Conservation (phyloP, 2,888 invertebrate species). For the Papilio elwesi region DNA sequence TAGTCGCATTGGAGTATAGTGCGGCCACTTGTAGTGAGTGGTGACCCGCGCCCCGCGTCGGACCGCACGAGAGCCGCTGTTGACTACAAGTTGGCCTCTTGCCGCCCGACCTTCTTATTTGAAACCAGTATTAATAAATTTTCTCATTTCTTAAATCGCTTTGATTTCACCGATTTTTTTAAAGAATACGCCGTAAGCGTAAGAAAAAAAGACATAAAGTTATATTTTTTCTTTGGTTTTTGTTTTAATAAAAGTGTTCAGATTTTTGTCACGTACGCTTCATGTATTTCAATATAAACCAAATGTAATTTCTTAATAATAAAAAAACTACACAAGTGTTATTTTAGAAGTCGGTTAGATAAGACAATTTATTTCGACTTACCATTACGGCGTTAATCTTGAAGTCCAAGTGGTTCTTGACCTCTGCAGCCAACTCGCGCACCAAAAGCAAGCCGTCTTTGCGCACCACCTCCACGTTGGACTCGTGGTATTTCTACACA, state of each 20-base stretch:
- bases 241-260: too few species aligned
- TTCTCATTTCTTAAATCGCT: not conserved
- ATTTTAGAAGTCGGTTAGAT: too few species aligned
- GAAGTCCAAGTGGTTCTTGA: constrained; percentile 96
- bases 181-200: not conserved
- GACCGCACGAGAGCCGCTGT: constrained; percentile 18
- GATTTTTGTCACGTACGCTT: too few species aligned
- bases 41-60: constrained; percentile 28
- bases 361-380: constrained; percentile 1
- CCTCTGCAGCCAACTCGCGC: constrained; percentile 94
- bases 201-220: too few species aligned
- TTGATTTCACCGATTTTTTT: not conserved
- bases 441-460: constrained; percentile 94
- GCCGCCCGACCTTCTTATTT: constrained; percentile 19
- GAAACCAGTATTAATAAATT: constrained; percentile 10
- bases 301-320: too few species aligned
- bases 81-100: constrained; percentile 33
- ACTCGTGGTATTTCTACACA: constrained; percentile 91
- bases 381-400: constrained; percentile 96
- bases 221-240: too few species aligned
- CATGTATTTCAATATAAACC: too few species aligned
- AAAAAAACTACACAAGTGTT: too few species aligned
- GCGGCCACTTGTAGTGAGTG: constrained; percentile 23
- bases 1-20: constrained; percentile 8
- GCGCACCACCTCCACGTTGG: constrained; percentile 90